Evolutionary conservation across 2,113 vertebrate species (phyloP).

Genomic region (Tapirus terrestris): DNA sequence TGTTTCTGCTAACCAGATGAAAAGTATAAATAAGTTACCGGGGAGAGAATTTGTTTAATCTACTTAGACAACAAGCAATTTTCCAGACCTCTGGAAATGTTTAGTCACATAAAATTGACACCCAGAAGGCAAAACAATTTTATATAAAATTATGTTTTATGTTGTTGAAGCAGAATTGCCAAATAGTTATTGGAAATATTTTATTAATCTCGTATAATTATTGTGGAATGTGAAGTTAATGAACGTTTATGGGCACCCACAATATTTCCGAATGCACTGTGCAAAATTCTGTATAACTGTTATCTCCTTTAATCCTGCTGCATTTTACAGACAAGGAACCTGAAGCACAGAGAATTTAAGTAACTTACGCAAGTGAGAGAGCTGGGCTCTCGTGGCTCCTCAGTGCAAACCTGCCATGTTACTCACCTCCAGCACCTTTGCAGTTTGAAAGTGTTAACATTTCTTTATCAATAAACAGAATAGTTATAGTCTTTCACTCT

Average conservation of each 20-base stretch:
- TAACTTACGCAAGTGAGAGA: neutral
- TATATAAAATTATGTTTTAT: neutral
- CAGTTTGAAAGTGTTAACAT: neutral
- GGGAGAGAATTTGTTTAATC: neutral
- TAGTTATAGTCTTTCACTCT: neutral
- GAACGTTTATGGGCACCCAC: neutral
- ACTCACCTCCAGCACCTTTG: neutral
- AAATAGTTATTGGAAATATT: neutral
- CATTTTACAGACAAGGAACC: neutral
- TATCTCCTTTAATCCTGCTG: neutral
- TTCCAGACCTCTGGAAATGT: neutral
- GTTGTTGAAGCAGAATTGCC: neutral
- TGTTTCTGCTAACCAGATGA: neutral
- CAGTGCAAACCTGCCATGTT: neutral
- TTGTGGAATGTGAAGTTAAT: neutral
- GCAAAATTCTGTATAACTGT: neutral
- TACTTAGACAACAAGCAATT: neutral
- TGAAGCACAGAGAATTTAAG: neutral
- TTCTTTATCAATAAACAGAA: neutral
- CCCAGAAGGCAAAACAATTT: neutral
- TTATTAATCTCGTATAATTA: neutral
- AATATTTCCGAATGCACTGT: neutral
- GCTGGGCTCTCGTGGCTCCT: neutral
- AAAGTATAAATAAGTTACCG: neutral
- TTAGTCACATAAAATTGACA: neutral